Percentiles rank a stretch among this genome's conserved stretches.
Conservation (phyloP, 2,113 vertebrate genomes). For the Podiceps cristatus region DNA sequence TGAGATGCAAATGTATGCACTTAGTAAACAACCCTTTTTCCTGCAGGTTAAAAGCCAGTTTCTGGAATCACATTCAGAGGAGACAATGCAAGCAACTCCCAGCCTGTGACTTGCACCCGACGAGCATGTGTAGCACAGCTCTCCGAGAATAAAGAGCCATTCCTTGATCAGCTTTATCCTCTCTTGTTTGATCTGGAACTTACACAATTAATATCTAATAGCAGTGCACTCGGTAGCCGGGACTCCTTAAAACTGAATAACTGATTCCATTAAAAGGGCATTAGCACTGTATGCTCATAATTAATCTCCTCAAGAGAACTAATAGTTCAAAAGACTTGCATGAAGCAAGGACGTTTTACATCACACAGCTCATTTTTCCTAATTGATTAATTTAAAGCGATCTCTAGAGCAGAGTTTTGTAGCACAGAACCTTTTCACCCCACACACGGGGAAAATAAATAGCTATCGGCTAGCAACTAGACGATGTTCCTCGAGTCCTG, state of each 20-base stretch:
- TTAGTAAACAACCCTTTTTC: constrained; percentile 42
- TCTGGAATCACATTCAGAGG: not conserved
- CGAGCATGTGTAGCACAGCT: not conserved
- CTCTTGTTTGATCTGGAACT: constrained; percentile 63
- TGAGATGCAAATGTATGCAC: constrained; percentile 53
- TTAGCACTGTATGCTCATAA: constrained; percentile 68
- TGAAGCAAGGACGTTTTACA: constrained; percentile 69
- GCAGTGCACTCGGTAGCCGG: not conserved
- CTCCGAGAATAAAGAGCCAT: not conserved
- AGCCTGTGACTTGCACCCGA: not conserved
- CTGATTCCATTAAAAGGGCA: constrained; percentile 79
- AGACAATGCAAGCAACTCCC: constrained; percentile 42
- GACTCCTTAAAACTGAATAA: constrained; percentile 72
- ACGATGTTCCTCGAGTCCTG: fast-evolving
- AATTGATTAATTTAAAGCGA: constrained; percentile 75
- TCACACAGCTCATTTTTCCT: constrained; percentile 73
- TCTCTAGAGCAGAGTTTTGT: not conserved
- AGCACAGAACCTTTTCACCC: not conserved
- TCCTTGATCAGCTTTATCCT: constrained; percentile 14
- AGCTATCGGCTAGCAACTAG: not conserved
- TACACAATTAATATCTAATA: constrained; percentile 61
- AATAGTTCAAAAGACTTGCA: constrained; percentile 71
- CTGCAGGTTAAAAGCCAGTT: constrained; percentile 42
- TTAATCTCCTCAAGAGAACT: constrained; percentile 78
- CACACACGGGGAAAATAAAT: not conserved